Evolutionary conservation across 1,140 invertebrate species (phyloP).

Genomic region (Tetragonula clypearis): DNA sequence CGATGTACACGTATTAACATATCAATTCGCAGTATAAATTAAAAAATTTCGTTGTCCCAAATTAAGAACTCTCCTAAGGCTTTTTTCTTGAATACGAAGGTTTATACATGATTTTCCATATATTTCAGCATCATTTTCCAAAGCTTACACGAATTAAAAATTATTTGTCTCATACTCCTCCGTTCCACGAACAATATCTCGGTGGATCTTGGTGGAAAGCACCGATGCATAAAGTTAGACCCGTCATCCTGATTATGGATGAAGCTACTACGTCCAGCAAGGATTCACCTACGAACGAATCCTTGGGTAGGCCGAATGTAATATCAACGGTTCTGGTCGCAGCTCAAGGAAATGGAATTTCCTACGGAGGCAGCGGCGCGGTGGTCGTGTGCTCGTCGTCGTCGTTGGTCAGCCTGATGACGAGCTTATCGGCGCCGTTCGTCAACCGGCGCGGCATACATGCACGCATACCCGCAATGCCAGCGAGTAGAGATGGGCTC

Average conservation of each 20-base stretch:
- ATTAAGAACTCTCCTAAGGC: no score
- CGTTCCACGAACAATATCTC: neutral
- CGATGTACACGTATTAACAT: no score
- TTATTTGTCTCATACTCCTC: neutral
- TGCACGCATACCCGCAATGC: conserved; percentile 8
- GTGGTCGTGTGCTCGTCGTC: conserved; percentile 37
- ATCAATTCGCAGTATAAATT: no score
- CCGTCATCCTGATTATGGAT: neutral
- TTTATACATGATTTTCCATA: no score
- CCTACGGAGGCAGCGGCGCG: conserved; percentile 66
- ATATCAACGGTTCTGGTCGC: conserved; percentile 16
- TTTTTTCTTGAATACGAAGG: no score
- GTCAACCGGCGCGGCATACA: conserved; percentile 40
- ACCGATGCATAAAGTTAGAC: neutral
- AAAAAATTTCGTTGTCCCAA: no score
- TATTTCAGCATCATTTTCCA: neutral
- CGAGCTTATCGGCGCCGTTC: conserved; percentile 71
- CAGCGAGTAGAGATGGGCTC: no score
- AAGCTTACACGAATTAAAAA: neutral
- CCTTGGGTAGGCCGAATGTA: neutral
- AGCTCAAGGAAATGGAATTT: conserved; percentile 75
- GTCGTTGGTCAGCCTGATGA: conserved; percentile 66
- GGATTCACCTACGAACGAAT: neutral
- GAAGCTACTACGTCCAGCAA: neutral
- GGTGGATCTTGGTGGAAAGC: neutral